These are phyloP conservation scores for Apoda limacodes DNA, from an alignment of 2,888 invertebrate species.

Conservation along the genomic window DNA sequence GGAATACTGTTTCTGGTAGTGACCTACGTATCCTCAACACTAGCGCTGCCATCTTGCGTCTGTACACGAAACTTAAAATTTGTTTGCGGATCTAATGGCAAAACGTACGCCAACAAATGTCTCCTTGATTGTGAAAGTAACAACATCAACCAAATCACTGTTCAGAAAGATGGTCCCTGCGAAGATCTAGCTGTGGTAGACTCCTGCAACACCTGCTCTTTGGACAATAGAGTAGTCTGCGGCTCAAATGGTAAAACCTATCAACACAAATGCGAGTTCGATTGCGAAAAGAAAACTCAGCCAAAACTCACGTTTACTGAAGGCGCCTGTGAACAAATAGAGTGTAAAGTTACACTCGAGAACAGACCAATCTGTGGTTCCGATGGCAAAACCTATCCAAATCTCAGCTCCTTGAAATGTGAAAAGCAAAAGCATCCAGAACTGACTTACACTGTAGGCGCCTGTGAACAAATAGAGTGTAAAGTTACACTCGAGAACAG, in stretches of 20 bases:
- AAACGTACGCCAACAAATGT: slow-evolving; percentile 74
- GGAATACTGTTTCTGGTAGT: background rate
- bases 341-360: slow-evolving; percentile 15
- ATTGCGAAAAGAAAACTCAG: slow-evolving; percentile 1
- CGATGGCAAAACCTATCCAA: slow-evolving; percentile 18
- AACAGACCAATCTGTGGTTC: slow-evolving; percentile 18
- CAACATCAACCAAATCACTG: slow-evolving; percentile 11
- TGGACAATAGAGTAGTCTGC: slow-evolving; percentile 13
- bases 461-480: too few relatives aligned
- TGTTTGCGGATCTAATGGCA: slow-evolving; percentile 77
- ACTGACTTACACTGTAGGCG: too few relatives aligned
- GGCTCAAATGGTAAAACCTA: slow-evolving; percentile 16
- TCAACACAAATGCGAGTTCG: slow-evolving; percentile 12
- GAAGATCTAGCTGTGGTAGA: slow-evolving; percentile 4
- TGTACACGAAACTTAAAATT: slow-evolving; percentile 29
- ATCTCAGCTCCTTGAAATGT: slow-evolving; percentile 15
- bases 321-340: too few relatives aligned
- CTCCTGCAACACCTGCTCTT: background rate
- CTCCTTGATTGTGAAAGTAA: slow-evolving; percentile 57
- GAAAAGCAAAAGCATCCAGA: too few relatives aligned
- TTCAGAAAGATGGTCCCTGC: slow-evolving; percentile 15
- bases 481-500: too few relatives aligned
- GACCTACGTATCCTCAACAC: background rate
- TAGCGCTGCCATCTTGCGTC: slow-evolving; percentile 14
- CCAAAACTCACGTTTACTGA: too few relatives aligned